A percentile compares a stretch with the other conserved stretches of the same genome.
Evolutionary conservation across 1,140 invertebrate species (phyloP).

Genomic region (Sarcophaga bullata): DNA sequence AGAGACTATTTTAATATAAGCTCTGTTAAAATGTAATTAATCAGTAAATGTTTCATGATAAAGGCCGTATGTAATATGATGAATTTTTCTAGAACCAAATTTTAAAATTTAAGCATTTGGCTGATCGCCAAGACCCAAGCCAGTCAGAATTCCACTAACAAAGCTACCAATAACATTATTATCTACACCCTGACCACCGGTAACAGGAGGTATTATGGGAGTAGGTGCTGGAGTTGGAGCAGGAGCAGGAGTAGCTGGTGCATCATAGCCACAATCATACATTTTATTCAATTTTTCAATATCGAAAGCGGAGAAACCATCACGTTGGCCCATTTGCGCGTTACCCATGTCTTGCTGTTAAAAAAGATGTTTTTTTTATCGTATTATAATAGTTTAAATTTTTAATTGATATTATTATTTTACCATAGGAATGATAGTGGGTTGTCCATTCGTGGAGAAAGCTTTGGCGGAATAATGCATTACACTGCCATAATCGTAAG

Average conservation of each 20-base stretch:
- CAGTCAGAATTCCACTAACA: slow-evolving; percentile 56
- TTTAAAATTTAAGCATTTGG: slow-evolving; percentile 4
- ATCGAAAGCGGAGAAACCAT: slow-evolving; percentile 77
- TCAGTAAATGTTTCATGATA: neutral
- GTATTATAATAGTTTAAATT: neutral
- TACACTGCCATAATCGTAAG: slow-evolving; percentile 83
- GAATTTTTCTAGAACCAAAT: neutral
- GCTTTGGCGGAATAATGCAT: slow-evolving; percentile 86
- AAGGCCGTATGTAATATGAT: no score
- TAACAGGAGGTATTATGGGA: slow-evolving; percentile 29
- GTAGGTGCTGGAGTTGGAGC: slow-evolving; percentile 37
- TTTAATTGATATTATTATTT: slow-evolving; percentile 42
- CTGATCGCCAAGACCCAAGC: slow-evolving; percentile 55
- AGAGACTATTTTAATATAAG: neutral
- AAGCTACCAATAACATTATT: slow-evolving; percentile 60
- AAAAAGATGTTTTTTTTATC: neutral
- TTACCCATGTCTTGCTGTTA: slow-evolving; percentile 50
- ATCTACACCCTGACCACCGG: slow-evolving; percentile 47
- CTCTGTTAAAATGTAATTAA: neutral
- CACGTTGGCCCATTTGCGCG: slow-evolving; percentile 73
- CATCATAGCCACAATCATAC: slow-evolving; percentile 73
- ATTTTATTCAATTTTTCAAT: slow-evolving; percentile 79
- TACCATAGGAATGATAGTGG: slow-evolving; percentile 78
- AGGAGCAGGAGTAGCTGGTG: slow-evolving; percentile 8
- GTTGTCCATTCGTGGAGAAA: slow-evolving; percentile 78